Percentiles rank a stretch among this genome's conserved stretches.
These are phyloP conservation scores for Centropyge bicolor DNA, from an alignment of 2,797 vertebrate genomes.

Conservation along the genomic window DNA sequence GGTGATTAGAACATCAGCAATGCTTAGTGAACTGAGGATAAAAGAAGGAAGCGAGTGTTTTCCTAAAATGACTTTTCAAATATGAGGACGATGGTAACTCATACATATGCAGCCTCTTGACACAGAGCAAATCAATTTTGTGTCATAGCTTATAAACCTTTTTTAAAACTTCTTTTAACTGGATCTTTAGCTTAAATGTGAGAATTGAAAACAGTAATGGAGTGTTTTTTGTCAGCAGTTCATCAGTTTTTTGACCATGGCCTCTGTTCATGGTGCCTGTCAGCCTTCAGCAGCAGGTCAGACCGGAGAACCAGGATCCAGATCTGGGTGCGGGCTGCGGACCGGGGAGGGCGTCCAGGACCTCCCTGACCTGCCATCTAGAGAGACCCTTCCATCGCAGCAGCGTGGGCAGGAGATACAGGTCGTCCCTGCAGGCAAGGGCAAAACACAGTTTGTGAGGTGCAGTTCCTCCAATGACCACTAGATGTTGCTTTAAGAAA, in stretches of 20 bases:
- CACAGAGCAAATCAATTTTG: too few relatives aligned
- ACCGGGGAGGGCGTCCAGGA: slow-evolving; percentile 48
- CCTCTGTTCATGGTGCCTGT: not conserved
- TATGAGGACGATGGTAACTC: too few relatives aligned
- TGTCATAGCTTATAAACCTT: not conserved
- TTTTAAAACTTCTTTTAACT: not conserved
- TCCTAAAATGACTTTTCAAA: too few relatives aligned
- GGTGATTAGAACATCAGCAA: too few relatives aligned
- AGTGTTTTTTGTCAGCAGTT: too few relatives aligned
- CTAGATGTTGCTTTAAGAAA: not conserved
- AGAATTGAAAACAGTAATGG: not conserved
- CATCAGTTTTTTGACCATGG: not conserved
- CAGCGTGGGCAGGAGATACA: slow-evolving; percentile 52
- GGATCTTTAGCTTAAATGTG: not conserved
- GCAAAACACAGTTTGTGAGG: slow-evolving; percentile 6
- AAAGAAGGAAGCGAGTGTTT: too few relatives aligned
- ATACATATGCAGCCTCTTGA: too few relatives aligned
- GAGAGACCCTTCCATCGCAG: slow-evolving; percentile 74
- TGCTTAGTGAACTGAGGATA: too few relatives aligned
- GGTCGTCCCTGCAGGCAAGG: slow-evolving; percentile 44
- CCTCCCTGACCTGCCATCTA: slow-evolving; percentile 7
- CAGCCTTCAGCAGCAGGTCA: not conserved
- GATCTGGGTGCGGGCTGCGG: not conserved
- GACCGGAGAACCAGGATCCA: not conserved
- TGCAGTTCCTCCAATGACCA: not conserved